Conservation (phyloP, 2,113 vertebrate species). For the Charina bottae region DNA sequence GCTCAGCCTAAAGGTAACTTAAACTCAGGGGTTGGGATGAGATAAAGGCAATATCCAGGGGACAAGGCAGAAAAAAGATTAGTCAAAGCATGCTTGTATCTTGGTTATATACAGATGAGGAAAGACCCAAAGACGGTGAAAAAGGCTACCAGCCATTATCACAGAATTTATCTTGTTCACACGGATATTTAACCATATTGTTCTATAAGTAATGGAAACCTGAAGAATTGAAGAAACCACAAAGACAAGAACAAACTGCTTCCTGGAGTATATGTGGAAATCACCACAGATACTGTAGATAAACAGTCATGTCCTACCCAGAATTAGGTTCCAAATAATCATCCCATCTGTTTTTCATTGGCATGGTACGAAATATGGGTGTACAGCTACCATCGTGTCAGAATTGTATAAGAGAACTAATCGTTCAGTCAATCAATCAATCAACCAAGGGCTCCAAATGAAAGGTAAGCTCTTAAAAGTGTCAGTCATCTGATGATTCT, state of each 20-base stretch:
- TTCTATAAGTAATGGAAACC: background rate
- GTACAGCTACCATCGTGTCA: background rate
- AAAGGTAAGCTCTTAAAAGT: background rate
- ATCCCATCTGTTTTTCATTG: background rate
- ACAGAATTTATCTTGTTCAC: background rate
- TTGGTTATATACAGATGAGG: background rate
- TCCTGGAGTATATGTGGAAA: background rate
- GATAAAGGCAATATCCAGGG: background rate
- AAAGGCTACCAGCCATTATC: background rate
- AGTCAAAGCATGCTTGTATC: background rate
- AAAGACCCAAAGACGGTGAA: background rate
- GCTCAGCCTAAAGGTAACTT: background rate
- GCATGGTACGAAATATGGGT: background rate
- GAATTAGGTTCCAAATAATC: background rate
- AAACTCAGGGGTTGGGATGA: background rate
- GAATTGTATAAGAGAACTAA: slow-evolving; percentile 10
- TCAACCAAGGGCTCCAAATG: background rate
- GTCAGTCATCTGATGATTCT: background rate
- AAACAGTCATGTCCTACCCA: background rate
- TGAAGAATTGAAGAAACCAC: background rate
- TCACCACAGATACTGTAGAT: background rate
- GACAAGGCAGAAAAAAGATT: background rate
- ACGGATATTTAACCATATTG: background rate
- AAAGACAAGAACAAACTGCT: background rate
- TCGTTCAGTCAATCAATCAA: background rate